Base-by-base conservation (phyloP, 2,113 vertebrate genomes). In the Carettochelys insculpta region DNA sequence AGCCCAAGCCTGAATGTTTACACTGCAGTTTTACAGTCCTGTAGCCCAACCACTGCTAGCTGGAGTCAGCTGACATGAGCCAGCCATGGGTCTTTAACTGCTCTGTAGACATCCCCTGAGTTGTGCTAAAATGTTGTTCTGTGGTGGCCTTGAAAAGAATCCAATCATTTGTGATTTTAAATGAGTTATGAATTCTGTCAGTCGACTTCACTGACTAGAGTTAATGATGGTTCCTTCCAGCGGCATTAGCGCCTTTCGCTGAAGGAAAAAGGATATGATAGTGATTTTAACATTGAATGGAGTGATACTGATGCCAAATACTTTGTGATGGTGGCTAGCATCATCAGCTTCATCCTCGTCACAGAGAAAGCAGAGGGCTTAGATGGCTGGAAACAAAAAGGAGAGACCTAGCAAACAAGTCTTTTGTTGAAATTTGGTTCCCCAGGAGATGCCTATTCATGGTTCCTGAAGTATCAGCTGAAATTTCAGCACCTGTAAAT, bases 361-460 rank as follows among this genome's bases (percentile, higher is more conserved):
- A 81, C 53, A 53, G 75, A 51, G 80, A 82, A 56, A 93, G 77
- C 92, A 92, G 91, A 89, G 87, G 92, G 88, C 53, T 61, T 83
- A 93, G 38, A 27, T 48, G 78, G 31, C 80, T 73, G 71, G 92
- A 80, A 71, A 45, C 27, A 50, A 77, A 43, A 78, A 86, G 80
- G 78, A 92, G 90, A 92, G 68, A 38, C 22, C 29, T 0, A 0
- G 56, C 73, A 93, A 89, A 29, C 11, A 71, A 92, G 29, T 4
- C 12, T 92, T 43, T 54, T 78, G 85, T 58, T 87, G 54, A 53
- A 89, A 82, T n/a, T 12, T 1, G 3, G 4, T 87, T 80, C 84
- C 1, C 0, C 73, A 82, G 82, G 94, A 89, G 83, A 81, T 83
- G 54, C 89, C 85, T 1, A 0, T 22, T 2, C 45, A 73, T 83